Base-by-base conservation (phyloP, 2,888 invertebrate species). In the Chymomyza procnemis region DNA sequence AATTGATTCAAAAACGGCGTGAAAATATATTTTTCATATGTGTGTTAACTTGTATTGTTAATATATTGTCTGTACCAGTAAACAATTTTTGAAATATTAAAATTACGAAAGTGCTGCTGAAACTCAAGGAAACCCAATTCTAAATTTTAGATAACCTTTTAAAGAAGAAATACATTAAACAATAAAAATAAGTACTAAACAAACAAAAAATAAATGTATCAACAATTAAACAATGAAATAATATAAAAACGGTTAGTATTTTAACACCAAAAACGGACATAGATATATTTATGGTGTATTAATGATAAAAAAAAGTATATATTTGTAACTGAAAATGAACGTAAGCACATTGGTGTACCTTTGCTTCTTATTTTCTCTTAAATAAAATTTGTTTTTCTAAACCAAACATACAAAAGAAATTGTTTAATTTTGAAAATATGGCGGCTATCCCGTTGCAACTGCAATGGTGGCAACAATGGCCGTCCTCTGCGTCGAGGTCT, bases 211-310 rank as follows among this genome's bases (percentile, higher is more conserved):
- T 64, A 54, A 48, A 70, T 58, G 62, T 68, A 67, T 69, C 60
- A 62, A 61, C 46, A 64, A 64, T 69, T 73, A 70, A 66, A 62
- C 50, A 66, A 57, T 57, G 54, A 55, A 61, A 60, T 78, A 79
- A 79, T 71, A 67, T 64, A 69, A 78, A 87, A 88, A 86, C 88
- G 78, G 80, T 87, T 87, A 88, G 88, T 89, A 88, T 88, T 88
- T 85, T 89, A 89, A 87, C 86, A 89, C 88, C 88, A 88, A 88
- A 88, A 80, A 73, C 68, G 64, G 76, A 71, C 79, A 84, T 79
- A 80, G 69, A 63, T 80, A 78, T 67, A 73, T 26, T 4, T 26
- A 26, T 26, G 26, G 26, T 79, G 79, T 80, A 85, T 85, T 78
- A 78, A 80, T 78, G 80, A 74, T 74, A 67, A n/a, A 41, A 61